phyloP scores from a whole-genome alignment of 2,888 invertebrate genomes.

The Drosophila suboccidentalis region DNA sequence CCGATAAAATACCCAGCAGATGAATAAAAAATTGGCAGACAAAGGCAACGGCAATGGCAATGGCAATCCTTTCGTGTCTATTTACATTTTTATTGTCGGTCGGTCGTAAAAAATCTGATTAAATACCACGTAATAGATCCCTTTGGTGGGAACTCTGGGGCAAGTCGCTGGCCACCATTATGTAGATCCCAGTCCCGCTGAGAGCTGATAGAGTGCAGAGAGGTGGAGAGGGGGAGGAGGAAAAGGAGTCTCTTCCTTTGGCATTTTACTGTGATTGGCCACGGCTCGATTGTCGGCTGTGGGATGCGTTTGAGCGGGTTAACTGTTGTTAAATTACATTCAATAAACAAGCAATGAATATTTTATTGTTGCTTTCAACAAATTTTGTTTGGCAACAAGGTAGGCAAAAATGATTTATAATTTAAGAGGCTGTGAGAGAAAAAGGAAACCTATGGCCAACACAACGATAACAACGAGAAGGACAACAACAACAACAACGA shows the following conservation, averaged over 20 bases:
- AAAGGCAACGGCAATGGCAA: conserved; percentile 30
- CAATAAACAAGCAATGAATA: conserved; percentile 85
- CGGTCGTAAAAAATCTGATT: conserved; percentile 80
- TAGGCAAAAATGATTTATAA: conserved; percentile 71
- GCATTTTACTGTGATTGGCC: conserved; percentile 58
- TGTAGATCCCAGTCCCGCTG: conserved; percentile 7
- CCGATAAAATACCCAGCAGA: conserved; percentile 2
- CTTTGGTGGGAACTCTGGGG: conserved; percentile 42
- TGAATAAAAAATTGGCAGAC: not conserved
- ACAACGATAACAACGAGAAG: conserved; percentile 34
- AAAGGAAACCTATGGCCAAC: not conserved
- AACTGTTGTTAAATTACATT: conserved; percentile 83
- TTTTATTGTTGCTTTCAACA: conserved; percentile 80
- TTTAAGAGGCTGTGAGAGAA: conserved; percentile 24
- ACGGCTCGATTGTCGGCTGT: not conserved
- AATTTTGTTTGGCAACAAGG: conserved; percentile 57
- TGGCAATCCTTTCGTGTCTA: conserved; percentile 78
- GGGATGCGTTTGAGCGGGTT: conserved; percentile 63
- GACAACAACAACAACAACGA: conserved; percentile 5
- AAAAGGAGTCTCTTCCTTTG: conserved; percentile 1
- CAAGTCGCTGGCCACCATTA: conserved; percentile 24
- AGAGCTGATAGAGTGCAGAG: not conserved
- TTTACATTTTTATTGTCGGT: conserved; percentile 80
- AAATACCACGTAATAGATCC: conserved; percentile 82
- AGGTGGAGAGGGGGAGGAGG: not conserved